phyloP scores from a whole-genome alignment of 2,797 vertebrate genomes.

The Serranus cabrilla region DNA sequence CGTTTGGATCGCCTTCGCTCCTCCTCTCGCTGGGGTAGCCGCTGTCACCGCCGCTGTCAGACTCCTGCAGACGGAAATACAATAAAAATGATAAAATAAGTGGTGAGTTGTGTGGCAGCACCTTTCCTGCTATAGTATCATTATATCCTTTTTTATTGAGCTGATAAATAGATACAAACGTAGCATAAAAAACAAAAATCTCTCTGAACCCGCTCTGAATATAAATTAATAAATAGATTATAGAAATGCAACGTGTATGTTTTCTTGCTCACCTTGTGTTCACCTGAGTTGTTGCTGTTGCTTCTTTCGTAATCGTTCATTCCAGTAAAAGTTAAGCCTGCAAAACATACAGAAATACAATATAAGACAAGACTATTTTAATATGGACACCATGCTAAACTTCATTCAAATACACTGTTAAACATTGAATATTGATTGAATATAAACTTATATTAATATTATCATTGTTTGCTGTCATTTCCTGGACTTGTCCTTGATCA shows the following conservation, averaged over 20 bases:
- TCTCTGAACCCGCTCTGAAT: too few species aligned
- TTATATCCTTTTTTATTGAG: too few species aligned
- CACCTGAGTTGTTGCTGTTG: conserved; percentile 81
- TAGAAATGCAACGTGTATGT: background rate
- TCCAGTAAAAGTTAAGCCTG: conserved; percentile 90
- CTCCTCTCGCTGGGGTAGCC: conserved; percentile 96
- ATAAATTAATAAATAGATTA: too few species aligned
- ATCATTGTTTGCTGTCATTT: too few species aligned
- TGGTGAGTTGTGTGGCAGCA: background rate
- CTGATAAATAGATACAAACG: too few species aligned
- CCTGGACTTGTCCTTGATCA: too few species aligned
- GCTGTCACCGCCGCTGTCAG: conserved; percentile 94
- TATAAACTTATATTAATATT: too few species aligned
- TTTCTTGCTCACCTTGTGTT: conserved; percentile 87
- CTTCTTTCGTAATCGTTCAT: conserved; percentile 84
- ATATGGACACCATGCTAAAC: too few species aligned
- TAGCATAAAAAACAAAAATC: too few species aligned
- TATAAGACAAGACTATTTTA: conserved; percentile 3
- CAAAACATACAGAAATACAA: conserved; percentile 28
- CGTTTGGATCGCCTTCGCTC: conserved; percentile 91
- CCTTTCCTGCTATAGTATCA: too few species aligned
- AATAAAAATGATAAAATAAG: too few species aligned
- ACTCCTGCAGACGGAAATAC: conserved; percentile 83
- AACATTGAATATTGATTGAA: too few species aligned
- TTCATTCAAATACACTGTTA: background rate